These are phyloP conservation scores for Coenonympha arcania DNA, from an alignment of 2,888 invertebrate species.

Conservation along the genomic window DNA sequence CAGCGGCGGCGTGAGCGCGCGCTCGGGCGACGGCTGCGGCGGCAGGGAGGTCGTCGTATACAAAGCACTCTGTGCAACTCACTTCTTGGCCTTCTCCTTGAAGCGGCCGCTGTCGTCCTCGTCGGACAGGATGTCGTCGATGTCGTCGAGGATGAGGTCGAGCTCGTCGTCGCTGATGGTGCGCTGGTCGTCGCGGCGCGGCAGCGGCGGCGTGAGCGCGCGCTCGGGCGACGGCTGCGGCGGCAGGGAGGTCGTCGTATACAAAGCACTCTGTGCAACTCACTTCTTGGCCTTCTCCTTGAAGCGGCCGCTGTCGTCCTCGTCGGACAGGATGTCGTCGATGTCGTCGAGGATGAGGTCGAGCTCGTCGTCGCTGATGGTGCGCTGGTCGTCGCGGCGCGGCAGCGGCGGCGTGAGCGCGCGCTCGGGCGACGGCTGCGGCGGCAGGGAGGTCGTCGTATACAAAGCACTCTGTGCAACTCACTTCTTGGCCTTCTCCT, in stretches of 20 bases:
- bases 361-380: slow-evolving; percentile 54
- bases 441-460: too few relatives aligned
- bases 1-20: slow-evolving; percentile 26
- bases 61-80: too few relatives aligned
- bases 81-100: slow-evolving; percentile 45
- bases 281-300: slow-evolving; percentile 45
- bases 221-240: slow-evolving; percentile 26
- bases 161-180: slow-evolving; percentile 54
- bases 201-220: slow-evolving; percentile 27
- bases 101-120: slow-evolving; percentile 54
- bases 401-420: slow-evolving; percentile 27
- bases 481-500: slow-evolving; percentile 43
- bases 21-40: slow-evolving; percentile 26
- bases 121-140: slow-evolving; percentile 64
- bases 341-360: slow-evolving; percentile 64
- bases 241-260: too few relatives aligned
- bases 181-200: slow-evolving; percentile 16
- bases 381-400: slow-evolving; percentile 13
- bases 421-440: slow-evolving; percentile 26
- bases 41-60: too few relatives aligned
- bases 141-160: slow-evolving; percentile 61
- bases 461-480: too few relatives aligned
- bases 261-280: too few relatives aligned
- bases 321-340: slow-evolving; percentile 63
- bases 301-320: slow-evolving; percentile 52